These are phyloP conservation scores for Galerucella nymphaeae DNA, from an alignment of 2,888 invertebrate genomes.

Conservation along the genomic window DNA sequence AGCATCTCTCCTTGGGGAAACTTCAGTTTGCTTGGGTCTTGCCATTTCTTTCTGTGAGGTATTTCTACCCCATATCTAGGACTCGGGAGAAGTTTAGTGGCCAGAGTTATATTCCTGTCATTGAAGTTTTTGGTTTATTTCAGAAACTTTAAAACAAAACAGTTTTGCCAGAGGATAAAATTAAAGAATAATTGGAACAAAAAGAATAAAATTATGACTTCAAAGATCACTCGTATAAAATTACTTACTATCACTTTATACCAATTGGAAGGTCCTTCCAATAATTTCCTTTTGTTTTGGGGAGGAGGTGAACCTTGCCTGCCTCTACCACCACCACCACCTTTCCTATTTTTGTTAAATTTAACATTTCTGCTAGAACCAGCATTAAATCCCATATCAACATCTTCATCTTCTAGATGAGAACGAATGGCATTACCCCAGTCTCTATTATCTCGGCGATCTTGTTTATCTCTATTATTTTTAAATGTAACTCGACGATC, in stretches of 20 bases:
- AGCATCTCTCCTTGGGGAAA: no score
- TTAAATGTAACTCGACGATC: conserved; percentile 70
- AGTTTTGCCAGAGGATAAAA: no score
- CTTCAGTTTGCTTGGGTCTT: no score
- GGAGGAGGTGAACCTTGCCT: conserved; percentile 67
- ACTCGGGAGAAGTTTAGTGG: no score
- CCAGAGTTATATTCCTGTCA: no score
- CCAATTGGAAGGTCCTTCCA: conserved; percentile 73
- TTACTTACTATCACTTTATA: conserved; percentile 74
- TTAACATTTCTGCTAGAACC: conserved; percentile 58
- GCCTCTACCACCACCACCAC: conserved; percentile 55
- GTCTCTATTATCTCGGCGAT: conserved; percentile 62
- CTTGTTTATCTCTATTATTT: conserved; percentile 55
- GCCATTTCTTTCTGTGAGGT: no score
- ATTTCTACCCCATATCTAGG: no score
- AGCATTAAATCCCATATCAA: conserved; percentile 68
- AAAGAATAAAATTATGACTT: neutral
- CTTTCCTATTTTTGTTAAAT: conserved; percentile 41
- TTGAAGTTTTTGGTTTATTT: no score
- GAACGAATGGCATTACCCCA: conserved; percentile 64
- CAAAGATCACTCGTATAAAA: conserved; percentile 8
- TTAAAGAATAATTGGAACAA: no score
- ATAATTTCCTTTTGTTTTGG: conserved; percentile 64
- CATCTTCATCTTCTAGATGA: conserved; percentile 72
- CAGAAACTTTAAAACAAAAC: no score